Evolutionary conservation across 2,113 vertebrate species (phyloP).

Genomic region (Trinectes maculatus): DNA sequence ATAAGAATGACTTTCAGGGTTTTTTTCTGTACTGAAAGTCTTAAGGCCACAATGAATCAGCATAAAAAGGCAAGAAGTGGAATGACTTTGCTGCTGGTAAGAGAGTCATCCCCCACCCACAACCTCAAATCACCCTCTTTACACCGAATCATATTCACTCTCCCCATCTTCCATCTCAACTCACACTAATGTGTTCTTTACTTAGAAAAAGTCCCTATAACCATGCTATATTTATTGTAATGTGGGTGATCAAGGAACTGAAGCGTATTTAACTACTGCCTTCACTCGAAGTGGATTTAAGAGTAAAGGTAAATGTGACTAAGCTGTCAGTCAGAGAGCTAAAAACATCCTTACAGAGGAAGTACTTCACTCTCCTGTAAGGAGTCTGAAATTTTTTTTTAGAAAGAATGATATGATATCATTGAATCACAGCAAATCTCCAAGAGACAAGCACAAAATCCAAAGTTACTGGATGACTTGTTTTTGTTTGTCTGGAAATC

Average conservation of each 20-base stretch:
- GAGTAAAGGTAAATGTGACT: conserved; percentile 5
- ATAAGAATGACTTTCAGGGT: conserved; percentile 34
- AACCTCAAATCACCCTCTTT: conserved; percentile 20
- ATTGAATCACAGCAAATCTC: conserved; percentile 22
- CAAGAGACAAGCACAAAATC: background rate
- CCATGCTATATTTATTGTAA: conserved; percentile 2
- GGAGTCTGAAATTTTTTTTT: background rate
- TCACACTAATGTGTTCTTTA: conserved; percentile 38
- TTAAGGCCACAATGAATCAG: conserved; percentile 35
- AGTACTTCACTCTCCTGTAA: conserved; percentile 26
- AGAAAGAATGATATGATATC: conserved; percentile 35
- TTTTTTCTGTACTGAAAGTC: conserved; percentile 19
- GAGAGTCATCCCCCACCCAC: conserved; percentile 15
- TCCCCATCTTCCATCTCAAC: conserved; percentile 26
- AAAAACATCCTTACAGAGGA: conserved; percentile 23
- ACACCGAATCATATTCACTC: conserved; percentile 20
- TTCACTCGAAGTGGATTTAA: conserved; percentile 38
- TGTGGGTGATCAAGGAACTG: conserved; percentile 28
- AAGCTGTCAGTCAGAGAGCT: conserved; percentile 18
- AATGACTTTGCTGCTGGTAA: conserved; percentile 29
- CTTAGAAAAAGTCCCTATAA: no score
- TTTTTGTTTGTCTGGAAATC: conserved; percentile 7
- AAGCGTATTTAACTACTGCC: conserved; percentile 35
- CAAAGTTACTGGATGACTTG: conserved; percentile 1
- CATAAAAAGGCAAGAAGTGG: conserved; percentile 26